Evolutionary conservation across 2,888 invertebrate genomes (phyloP), one percentile per base, ranked within the genome.

Genomic region (Galerucella calmariensis): DNA sequence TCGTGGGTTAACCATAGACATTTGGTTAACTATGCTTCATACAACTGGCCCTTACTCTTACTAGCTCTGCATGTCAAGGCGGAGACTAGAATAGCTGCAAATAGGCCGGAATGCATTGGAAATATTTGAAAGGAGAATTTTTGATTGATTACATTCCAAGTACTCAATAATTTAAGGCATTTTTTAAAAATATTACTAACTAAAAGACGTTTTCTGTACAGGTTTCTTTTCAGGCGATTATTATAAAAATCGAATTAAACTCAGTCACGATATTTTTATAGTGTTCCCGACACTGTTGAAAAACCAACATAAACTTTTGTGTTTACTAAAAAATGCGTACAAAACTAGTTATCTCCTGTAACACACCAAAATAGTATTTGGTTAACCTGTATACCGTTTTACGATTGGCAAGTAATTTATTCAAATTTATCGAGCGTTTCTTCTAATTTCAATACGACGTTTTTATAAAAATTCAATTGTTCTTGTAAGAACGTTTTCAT

Each of bases 401-500:
- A 46, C 44, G 12, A 16, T 51, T 14, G 69, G 73, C 69, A 73
- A 68, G 69, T 51, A 66, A 14, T 20, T 72, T 63, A 77, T 53
- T 84, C 84, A 77, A 84, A 85, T 69, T 83, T 81, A 83, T 88
- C 89, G 77, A 91, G 84, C n/a, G 91, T 90, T 62, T 90, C 90
- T 85, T 94, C 93, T 80, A 95, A 88, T 84, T 92, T 93, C 66
- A 90, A 90, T 74, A 95, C 94, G 79, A 95, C 90, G 85, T 94
- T 94, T 87, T 95, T 94, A 89, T 98, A 98, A 89, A 98, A 99
- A 70, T 90, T 90, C 51, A 98, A 95, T 89, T 99, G 98, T 83
- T 96, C 95, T 78, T 89, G 90, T 74, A 99, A 90, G 86, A 96
- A 98, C 77, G 90, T 91, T 85, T 95, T 94, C 91, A 98, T 94